A percentile compares a stretch with the other conserved stretches of the same genome.
Evolutionary conservation across 2,797 vertebrate species (phyloP).

Genomic region (Mormyrops attenuatus): DNA sequence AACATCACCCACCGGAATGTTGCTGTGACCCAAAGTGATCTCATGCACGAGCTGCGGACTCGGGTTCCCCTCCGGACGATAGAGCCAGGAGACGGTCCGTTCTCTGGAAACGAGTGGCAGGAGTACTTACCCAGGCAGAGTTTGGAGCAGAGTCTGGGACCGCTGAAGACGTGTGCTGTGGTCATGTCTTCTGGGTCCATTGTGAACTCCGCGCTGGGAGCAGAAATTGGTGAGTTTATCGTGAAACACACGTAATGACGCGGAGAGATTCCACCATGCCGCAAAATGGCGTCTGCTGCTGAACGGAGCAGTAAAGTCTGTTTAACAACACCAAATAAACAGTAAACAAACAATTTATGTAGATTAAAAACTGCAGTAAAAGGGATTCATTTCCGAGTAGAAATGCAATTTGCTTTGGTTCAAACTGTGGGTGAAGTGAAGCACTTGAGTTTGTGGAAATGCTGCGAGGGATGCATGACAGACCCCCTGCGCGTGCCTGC

Average conservation of each 20-base stretch:
- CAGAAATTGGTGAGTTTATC: constrained; percentile 60
- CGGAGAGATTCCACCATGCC: neutral
- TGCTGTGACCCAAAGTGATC: constrained; percentile 45
- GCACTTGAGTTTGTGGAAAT: no score
- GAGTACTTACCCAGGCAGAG: constrained; percentile 52
- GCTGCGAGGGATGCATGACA: neutral
- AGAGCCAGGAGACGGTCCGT: constrained; percentile 52
- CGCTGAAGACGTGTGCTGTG: constrained; percentile 56
- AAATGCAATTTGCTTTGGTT: neutral
- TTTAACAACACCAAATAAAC: neutral
- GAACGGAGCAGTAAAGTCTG: neutral
- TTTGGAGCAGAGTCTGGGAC: constrained; percentile 47
- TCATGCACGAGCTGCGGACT: constrained; percentile 57
- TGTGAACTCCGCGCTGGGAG: constrained; percentile 58
- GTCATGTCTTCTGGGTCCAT: constrained; percentile 69
- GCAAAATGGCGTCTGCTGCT: neutral
- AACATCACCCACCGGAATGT: constrained; percentile 41
- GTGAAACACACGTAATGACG: neutral
- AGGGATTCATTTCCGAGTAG: no score
- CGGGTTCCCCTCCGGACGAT: constrained; percentile 58
- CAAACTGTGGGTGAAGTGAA: neutral
- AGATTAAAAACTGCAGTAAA: neutral
- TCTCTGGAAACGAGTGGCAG: constrained; percentile 53
- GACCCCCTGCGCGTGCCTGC: neutral
- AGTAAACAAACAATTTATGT: neutral